Evolutionary conservation across 2,797 vertebrate genomes (phyloP).

Genomic region (Poeciliopsis turneri): DNA sequence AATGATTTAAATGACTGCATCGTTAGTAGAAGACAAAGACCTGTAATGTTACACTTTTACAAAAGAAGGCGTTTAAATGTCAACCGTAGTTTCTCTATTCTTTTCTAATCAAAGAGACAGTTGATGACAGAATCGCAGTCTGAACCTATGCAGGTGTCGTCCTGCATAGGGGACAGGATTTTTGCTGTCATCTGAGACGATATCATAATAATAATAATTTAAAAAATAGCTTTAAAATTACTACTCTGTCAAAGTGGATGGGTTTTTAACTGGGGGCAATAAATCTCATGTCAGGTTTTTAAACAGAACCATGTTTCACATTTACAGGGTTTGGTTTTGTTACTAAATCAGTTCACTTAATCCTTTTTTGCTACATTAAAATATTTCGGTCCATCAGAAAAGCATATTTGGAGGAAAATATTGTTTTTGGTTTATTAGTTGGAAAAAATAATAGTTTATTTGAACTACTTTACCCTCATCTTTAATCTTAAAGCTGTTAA

Average conservation of each 20-base stretch:
- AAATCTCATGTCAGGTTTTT: neutral
- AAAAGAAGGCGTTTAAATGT: neutral
- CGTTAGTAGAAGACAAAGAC: neutral
- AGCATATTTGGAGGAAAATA: neutral
- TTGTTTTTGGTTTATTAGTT: neutral
- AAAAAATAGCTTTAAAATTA: neutral
- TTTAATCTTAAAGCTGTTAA: neutral
- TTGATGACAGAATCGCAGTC: neutral
- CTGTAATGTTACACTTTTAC: neutral
- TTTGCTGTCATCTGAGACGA: neutral
- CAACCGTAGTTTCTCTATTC: neutral
- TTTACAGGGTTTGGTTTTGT: neutral
- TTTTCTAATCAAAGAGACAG: neutral
- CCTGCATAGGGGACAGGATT: conserved; percentile 20
- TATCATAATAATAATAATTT: neutral
- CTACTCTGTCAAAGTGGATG: neutral
- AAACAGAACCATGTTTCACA: no score
- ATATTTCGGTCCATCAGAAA: neutral
- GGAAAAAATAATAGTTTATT: neutral
- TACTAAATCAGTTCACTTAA: neutral
- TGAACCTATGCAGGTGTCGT: neutral
- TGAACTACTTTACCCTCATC: neutral
- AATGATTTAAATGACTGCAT: neutral
- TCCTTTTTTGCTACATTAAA: neutral
- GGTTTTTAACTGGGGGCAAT: neutral